Evolutionary conservation across 1,140 invertebrate genomes (phyloP), one percentile per base, ranked within the genome.

Genomic region (Hypsibius dujardini): DNA sequence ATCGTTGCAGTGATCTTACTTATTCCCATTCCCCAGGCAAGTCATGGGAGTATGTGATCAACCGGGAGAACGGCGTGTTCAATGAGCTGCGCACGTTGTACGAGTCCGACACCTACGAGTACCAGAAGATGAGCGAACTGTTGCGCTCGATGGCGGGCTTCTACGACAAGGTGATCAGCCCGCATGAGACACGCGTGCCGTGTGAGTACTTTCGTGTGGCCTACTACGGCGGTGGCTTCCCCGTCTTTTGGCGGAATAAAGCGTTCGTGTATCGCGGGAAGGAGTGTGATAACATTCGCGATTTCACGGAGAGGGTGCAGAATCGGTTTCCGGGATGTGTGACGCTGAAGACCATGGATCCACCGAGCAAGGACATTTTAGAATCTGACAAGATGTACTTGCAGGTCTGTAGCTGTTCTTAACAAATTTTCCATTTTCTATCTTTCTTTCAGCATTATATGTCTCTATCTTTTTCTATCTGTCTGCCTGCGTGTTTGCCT

Each of bases 181-280:
- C 62, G 42, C 75, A 85, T 93, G 76, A 86, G 86, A 74, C 85
- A 87, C 75, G 80, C 88, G 1, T 81, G 93, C 12, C 86, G 89
- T 1, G 87, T 89, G 88, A 90, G 75, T 96, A 96, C 80, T 97
- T 95, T 79, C 80, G 92, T 15, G 92, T 97, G 0, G 87, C 87
- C 3, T 97, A 92, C 81, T 94, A 89, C 77, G 94, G 94, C 0
- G 81, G 59, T 28, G 90, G 90, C 0, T 95, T 95, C 80, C 91
- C 93, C 0, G 83, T 86, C 1, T 90, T 95, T 78, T 80, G 95
- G 40, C 87, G 90, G 75, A 89, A 95, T 76, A 93, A 92, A 78
- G 86, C 89, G 15, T 95, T 92, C 79, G 84, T 97, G 42, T 95
- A 92, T 79, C 84, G 93, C 46, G 93, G 92, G 40, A 91, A 93